Base-by-base conservation (phyloP, 1,140 invertebrate genomes). In the Hypothenemus hampei region DNA sequence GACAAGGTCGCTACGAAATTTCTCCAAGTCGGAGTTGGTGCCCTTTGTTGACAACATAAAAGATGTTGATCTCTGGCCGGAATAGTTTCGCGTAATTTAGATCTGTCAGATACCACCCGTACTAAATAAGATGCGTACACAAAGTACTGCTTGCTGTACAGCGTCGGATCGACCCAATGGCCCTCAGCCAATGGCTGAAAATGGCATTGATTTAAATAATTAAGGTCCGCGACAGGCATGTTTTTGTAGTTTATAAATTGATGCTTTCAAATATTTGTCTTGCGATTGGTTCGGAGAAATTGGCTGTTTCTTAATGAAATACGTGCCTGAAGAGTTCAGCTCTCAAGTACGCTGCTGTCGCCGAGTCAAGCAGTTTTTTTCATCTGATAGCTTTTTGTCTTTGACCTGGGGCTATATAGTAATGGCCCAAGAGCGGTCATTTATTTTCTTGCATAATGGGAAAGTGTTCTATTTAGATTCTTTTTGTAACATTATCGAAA, bases 111-210 rank as follows among this genome's bases (percentile, higher is more conserved):
- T 50, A 50, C 29, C 15, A 13, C 35, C 36, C 21, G 48, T n/a
- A 40, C 48, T 50, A 50, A 50, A 50, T 50, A 50, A 50, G 48
- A 50, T 50, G 48, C 48, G 48, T 50, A 50, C 22, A 50, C 37
- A 50, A 40, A 50, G 16, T 39, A 50, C 35, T 36, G 48, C 31
- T 40, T 43, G 40, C 20, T 22, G 29, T 45, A 19, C 15, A 26
- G 21, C 16, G 23, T 24, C 11, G 10, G 41, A 44, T 45, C 18
- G 16, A 26, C 26, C 26, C 6, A 29, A n/a, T n/a, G n/a, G n/a
- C n/a, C n/a, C n/a, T n/a, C n/a, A n/a, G n/a, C n/a, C n/a, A n/a
- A n/a, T n/a, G n/a, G n/a, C n/a, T n/a, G n/a, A n/a, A n/a, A n/a
- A n/a, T n/a, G n/a, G n/a, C n/a, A n/a, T n/a, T n/a, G n/a, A n/a